Evolutionary conservation across 2,797 vertebrate genomes (phyloP), one percentile per base, ranked within the genome.

Genomic region (Acrocephalus scirpaceus): DNA sequence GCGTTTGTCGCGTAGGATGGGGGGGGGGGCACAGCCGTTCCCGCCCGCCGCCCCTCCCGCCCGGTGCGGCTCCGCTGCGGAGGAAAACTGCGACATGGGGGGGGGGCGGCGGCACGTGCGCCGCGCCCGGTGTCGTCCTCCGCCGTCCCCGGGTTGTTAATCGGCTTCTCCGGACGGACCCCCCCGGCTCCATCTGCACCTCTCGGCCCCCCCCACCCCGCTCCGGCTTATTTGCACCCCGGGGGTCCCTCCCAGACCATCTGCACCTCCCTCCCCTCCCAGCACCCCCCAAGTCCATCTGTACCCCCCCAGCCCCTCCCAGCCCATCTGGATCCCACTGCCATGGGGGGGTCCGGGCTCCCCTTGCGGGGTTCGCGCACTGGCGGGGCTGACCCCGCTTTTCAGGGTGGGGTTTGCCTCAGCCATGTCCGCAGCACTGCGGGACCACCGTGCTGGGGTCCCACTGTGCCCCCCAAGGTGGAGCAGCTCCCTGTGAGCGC

Each of bases 81-180:
- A 84, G 73, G 73, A 90, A 90, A 90, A 84, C 80, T 84, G 88
- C 88, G 88, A 77, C 88, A 83, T 57, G 62, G 21, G 2, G 77
- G 2, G 77, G 45, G 25, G 30, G 42, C 11, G 12, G 20, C 25
- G 10, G 72, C 87, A 90, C 72, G 45, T 83, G 87, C 65, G 71
- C 78, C 64, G 42, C 78, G 30, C 51, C 56, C 62, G 57, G 54
- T 32, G 11, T 38, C 47, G 47, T 30, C 26, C n/a, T 25, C 36
- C 30, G 17, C 57, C 38, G 10, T 22, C 26, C 48, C 57, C 42
- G 5, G 21, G 45, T 18, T 30, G 13, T 60, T 88, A 88, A 80
- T 80, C 86, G 61, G 86, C 60, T 66, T 66, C 61, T 32, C 15
- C 38, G 6, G 6, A 13, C 9, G 7, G 29, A 34, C 17, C 50